Percentiles rank a stretch among this genome's conserved stretches.
Evolutionary conservation across 2,797 vertebrate genomes (phyloP).

Genomic region (Mormyrus hasselquistii): DNA sequence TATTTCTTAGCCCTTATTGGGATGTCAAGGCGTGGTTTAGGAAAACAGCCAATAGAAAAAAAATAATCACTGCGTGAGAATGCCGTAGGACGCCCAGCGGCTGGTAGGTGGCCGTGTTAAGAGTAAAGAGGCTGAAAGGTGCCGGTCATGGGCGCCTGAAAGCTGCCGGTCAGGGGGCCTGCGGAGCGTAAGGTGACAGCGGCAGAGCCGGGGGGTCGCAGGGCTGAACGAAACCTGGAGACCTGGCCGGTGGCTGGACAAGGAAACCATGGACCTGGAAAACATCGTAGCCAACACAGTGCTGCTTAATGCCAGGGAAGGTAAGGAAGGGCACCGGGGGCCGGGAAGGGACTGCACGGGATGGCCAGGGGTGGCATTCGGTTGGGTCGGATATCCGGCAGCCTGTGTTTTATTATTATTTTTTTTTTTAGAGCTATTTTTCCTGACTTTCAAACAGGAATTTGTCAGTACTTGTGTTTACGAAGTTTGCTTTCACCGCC

Average conservation of each 20-base stretch:
- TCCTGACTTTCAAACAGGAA: neutral
- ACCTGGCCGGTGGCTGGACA: neutral
- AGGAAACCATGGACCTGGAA: conserved; percentile 9
- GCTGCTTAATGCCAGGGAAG: conserved; percentile 3
- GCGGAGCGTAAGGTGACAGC: neutral
- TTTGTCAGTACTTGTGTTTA: neutral
- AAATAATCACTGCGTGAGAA: neutral
- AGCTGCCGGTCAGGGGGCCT: neutral
- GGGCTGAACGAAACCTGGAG: too few relatives aligned
- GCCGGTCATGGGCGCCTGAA: neutral
- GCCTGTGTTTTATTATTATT: neutral
- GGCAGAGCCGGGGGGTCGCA: neutral
- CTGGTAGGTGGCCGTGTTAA: neutral
- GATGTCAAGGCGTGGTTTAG: neutral
- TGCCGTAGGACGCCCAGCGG: neutral
- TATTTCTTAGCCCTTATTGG: neutral
- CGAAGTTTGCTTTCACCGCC: neutral
- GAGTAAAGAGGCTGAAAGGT: neutral
- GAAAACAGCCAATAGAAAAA: conserved; percentile 6
- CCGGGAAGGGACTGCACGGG: neutral
- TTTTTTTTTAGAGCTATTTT: neutral
- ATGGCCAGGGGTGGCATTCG: neutral
- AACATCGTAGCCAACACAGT: conserved; percentile 14
- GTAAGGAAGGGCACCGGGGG: neutral
- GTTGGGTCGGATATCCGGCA: neutral